Percentiles rank a stretch among this genome's conserved stretches.
These are phyloP conservation scores for Epistrophe eligans DNA, from an alignment of 2,888 invertebrate genomes.

Conservation along the genomic window DNA sequence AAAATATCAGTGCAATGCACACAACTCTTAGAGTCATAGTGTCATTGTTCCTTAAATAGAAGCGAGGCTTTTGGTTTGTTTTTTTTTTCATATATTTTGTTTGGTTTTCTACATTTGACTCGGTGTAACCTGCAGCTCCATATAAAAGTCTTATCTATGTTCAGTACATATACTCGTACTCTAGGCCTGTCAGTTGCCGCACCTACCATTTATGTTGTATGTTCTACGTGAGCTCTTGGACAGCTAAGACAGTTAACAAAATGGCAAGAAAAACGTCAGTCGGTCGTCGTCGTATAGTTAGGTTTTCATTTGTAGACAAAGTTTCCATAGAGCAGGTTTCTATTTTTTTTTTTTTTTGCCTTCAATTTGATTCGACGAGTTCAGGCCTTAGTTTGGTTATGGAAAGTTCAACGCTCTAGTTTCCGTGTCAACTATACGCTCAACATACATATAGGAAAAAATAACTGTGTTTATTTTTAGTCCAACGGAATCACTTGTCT, in stretches of 20 bases:
- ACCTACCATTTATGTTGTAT: conserved; percentile 75
- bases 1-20: conserved; percentile 41
- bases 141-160: conserved; percentile 68
- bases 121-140: conserved; percentile 71
- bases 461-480: conserved; percentile 22
- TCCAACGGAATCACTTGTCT: conserved; percentile 50
- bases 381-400: conserved; percentile 53
- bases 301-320: conserved; percentile 53
- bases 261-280: conserved; percentile 47
- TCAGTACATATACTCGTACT: conserved; percentile 3
- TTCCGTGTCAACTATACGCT: conserved; percentile 50
- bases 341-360: conserved; percentile 3
- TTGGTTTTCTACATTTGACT: conserved; percentile 55
- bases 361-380: conserved; percentile 25
- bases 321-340: conserved; percentile 61
- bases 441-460: neutral
- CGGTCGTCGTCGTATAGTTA: conserved; percentile 7
- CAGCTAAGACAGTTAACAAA: conserved; percentile 68
- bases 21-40: conserved; percentile 55
- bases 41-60: conserved; percentile 70
- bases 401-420: conserved; percentile 71
- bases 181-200: conserved; percentile 74
- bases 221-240: conserved; percentile 73
- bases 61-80: conserved; percentile 46
- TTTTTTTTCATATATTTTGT: conserved; percentile 27